Base-by-base conservation (phyloP, 2,888 invertebrate species). In the Drosophila putrida region DNA sequence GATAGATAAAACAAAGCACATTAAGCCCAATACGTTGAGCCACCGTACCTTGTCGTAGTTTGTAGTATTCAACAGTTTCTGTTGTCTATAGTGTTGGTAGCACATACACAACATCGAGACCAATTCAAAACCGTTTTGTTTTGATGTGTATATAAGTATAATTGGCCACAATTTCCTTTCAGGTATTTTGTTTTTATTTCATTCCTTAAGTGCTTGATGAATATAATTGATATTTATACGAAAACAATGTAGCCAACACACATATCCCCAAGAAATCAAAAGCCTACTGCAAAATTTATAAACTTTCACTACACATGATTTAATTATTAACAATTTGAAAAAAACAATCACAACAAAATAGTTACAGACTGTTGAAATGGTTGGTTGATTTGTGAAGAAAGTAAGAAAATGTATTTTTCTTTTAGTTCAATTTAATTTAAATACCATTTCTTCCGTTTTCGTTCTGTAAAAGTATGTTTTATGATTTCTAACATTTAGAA, bases 201-300 rank as follows among this genome's bases (percentile, higher is more conserved):
- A 46, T 47, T 51, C 20, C 27, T n/a, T 25, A 33, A 31, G 13
- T 54, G 49, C 47, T 43, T 38, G 10, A 61, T 46, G 31, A 13
- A 57, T 6, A 25, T 35, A 36, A 20, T 20, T 3, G 6, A 15
- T 49, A 41, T 15, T 39, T 27, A 47, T 33, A 49, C 25, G 27
- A 41, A 27, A 46, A 53, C 33, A 43, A 10, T 47, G 46, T 44
- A 44, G 46, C 28, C 46, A 38, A 44, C 15, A 54, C 87, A 90
- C 84, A 71, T 88, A 74, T 47, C 89, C 91, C 92, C 93, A 93
- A 93, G 93, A 93, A 93, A 93, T 93, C 93, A 88, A 91, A 78
- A 89, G 92, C 91, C 92, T 90, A 80, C 62, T 62, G 50, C 55
- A 67, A 71, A 75, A 62, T 60, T 68, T n/a, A 35, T 50, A 44